A percentile compares a stretch with the other conserved stretches of the same genome.
These are phyloP conservation scores for Ganaspis sp. DNA, from an alignment of 1,140 invertebrate genomes.

Conservation along the genomic window DNA sequence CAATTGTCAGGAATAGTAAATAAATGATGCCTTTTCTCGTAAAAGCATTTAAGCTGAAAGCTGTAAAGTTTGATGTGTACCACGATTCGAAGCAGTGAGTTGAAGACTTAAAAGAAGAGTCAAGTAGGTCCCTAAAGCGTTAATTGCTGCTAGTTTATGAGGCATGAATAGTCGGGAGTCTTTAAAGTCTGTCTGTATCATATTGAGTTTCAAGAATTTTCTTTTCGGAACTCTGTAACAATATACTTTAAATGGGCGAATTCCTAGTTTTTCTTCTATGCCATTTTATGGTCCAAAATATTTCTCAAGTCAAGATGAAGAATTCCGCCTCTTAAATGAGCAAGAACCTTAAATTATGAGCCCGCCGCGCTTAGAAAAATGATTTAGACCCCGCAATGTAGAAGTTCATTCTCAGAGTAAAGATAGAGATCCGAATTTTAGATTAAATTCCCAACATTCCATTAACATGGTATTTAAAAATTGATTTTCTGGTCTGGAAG, in stretches of 20 bases:
- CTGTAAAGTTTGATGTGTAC: not conserved
- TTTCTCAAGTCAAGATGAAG: slow-evolving; percentile 11
- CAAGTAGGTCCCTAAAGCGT: slow-evolving; percentile 13
- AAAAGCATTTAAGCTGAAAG: not conserved
- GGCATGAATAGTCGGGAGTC: not conserved
- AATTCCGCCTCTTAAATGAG: slow-evolving; percentile 13
- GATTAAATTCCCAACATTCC: slow-evolving; percentile 1
- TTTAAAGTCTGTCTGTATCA: slow-evolving; percentile 5
- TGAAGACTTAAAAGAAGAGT: not conserved
- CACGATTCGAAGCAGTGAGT: not conserved
- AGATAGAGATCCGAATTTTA: not conserved
- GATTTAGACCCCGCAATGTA: not conserved
- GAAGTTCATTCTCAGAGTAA: not conserved
- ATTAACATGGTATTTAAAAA: not conserved
- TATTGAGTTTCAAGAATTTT: slow-evolving; percentile 24
- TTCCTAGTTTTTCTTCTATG: not conserved
- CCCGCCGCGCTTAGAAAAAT: not conserved
- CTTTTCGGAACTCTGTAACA: not conserved
- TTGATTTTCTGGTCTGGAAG: not conserved
- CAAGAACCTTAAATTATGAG: slow-evolving; percentile 24
- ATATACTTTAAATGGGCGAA: slow-evolving; percentile 1
- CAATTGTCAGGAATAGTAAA: not conserved
- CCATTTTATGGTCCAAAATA: slow-evolving; percentile 15
- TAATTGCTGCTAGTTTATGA: slow-evolving; percentile 14
- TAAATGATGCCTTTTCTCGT: not conserved